phyloP scores from a whole-genome alignment of 2,888 invertebrate species.

The Bombylius discolor region DNA sequence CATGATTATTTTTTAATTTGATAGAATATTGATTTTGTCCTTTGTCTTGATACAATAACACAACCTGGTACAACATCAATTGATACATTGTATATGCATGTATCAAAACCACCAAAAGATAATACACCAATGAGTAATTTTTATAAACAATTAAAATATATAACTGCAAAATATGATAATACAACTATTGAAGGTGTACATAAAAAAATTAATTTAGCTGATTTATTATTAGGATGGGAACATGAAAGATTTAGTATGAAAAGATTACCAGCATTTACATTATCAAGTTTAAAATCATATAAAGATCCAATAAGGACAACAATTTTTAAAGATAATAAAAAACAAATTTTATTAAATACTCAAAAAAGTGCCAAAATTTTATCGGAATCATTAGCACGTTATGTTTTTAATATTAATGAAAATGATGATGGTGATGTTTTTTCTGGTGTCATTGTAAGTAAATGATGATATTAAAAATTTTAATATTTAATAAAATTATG shows the following conservation, averaged over 20 bases:
- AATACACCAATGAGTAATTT: constrained; percentile 60
- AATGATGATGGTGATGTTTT: constrained; percentile 48
- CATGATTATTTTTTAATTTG: not conserved
- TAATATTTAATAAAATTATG: not conserved
- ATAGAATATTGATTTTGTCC: constrained; percentile 75
- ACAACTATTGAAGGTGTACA: constrained; percentile 58
- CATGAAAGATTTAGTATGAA: constrained; percentile 93
- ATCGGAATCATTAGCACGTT: constrained; percentile 73
- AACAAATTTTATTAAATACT: constrained; percentile 20
- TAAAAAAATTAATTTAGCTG: constrained; percentile 94
- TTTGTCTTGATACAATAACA: constrained; percentile 77
- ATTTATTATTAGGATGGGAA: constrained; percentile 87
- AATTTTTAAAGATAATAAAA: constrained; percentile 27
- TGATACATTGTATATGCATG: constrained; percentile 63
- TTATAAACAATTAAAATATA: constrained; percentile 48
- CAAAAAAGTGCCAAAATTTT: constrained; percentile 53
- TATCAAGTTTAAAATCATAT: constrained; percentile 55
- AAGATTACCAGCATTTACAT: constrained; percentile 78
- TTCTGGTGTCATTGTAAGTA: constrained; percentile 58
- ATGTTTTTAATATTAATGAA: constrained; percentile 58
- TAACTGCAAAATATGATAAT: constrained; percentile 39
- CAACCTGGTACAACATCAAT: constrained; percentile 38
- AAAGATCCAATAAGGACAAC: constrained; percentile 29
- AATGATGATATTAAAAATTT: not conserved
- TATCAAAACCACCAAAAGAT: constrained; percentile 88